phyloP scores from a whole-genome alignment of 2,888 invertebrate species.

The Metellina segmentata region DNA sequence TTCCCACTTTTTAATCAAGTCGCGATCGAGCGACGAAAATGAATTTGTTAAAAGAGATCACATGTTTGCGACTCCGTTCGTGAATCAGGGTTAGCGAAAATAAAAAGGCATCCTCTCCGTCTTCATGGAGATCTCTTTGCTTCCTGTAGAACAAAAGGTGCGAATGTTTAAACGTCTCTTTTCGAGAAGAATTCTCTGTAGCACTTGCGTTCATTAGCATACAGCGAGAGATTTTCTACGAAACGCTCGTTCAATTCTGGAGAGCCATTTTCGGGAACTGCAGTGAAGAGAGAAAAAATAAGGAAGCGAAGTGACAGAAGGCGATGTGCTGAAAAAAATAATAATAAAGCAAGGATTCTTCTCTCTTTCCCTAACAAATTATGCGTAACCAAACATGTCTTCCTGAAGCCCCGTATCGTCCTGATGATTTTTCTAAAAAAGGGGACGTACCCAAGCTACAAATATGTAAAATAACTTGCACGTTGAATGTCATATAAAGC shows the following conservation, averaged over 20 bases:
- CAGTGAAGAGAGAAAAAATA: background rate
- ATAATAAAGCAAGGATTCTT: background rate
- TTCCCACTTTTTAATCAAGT: too few species aligned
- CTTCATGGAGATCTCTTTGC: too few species aligned
- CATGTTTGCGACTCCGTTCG: too few species aligned
- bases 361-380: background rate
- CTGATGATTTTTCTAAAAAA: background rate
- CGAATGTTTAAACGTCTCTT: background rate
- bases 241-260: background rate
- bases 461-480: background rate
- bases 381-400: background rate
- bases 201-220: background rate
- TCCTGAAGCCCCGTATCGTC: background rate
- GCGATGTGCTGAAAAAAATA: background rate
- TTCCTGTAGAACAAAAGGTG: too few species aligned
- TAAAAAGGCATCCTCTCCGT: too few species aligned
- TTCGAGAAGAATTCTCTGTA: background rate
- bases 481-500: too few species aligned
- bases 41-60: too few species aligned
- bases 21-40: too few species aligned
- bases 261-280: background rate
- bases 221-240: background rate
- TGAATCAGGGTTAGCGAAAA: too few species aligned
- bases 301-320: background rate
- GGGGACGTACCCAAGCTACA: background rate